Conservation (phyloP, 2,888 invertebrate genomes). For the Lasioglossum calceatum region DNA sequence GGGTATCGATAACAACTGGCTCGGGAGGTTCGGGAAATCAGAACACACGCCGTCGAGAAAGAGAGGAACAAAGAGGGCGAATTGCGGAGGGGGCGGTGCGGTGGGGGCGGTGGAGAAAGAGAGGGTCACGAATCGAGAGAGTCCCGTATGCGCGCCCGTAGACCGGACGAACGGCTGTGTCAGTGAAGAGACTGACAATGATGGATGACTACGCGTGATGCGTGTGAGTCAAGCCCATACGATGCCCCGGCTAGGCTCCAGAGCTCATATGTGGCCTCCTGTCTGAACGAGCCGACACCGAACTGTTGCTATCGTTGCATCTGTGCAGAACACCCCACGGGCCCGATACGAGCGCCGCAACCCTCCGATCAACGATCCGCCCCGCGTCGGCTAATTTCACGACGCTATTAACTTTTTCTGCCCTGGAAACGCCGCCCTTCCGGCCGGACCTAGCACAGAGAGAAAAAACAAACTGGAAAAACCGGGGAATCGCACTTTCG, state of each 20-base stretch:
- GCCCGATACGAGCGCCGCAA: conserved; percentile 74
- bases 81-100: neutral
- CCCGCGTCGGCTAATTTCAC: conserved; percentile 77
- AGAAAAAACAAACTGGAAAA: conserved; percentile 37
- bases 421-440: conserved; percentile 60
- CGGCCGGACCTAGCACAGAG: conserved; percentile 18
- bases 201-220: conserved; percentile 83
- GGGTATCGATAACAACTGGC: conserved; percentile 18
- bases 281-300: conserved; percentile 76
- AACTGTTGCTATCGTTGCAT: conserved; percentile 82
- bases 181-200: conserved; percentile 84
- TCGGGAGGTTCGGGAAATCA: conserved; percentile 47
- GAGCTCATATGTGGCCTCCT: conserved; percentile 81
- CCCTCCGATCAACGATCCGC: conserved; percentile 73
- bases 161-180: conserved; percentile 74
- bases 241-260: conserved; percentile 69
- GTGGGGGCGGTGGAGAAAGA: conserved; percentile 16
- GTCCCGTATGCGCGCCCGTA: conserved; percentile 60
- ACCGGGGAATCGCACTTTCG: conserved; percentile 59
- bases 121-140: conserved; percentile 52
- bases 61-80: conserved; percentile 29
- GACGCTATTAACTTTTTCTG: conserved; percentile 80
- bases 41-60: conserved; percentile 29
- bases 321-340: conserved; percentile 77
- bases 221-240: conserved; percentile 83